Evolutionary conservation across 2,113 vertebrate species (phyloP), one percentile per base, ranked within the genome.

Genomic region (Thunnus maccoyii): DNA sequence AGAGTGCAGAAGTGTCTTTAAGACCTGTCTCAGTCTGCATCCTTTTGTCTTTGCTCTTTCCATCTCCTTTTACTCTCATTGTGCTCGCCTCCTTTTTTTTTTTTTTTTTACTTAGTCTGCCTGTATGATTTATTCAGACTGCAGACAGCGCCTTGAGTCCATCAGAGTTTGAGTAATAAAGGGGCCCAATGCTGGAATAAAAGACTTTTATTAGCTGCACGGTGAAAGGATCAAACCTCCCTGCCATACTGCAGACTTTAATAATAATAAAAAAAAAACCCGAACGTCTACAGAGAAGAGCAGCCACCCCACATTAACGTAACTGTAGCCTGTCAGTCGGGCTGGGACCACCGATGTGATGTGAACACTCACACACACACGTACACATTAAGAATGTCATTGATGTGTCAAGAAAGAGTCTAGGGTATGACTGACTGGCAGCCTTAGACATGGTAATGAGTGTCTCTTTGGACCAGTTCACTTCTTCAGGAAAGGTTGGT

Each of bases 401-500:
- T 74, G 78, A 32, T 62, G 30, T 77, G 83, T 75, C 73, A 54
- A 55, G 41, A 15, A 52, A 41, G 20, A 56, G 55, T 58, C 32
- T n/a, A 46, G 54, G 47, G 55, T 10, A 18, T 72, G 70, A 69
- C 41, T 72, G 70, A 69, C 41, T 83, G 76, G 22, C 80, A 74
- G 77, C 69, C 41, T 85, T 87, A 85, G 72, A 82, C 75, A 80
- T 77, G 68, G 14, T 72, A 72, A 83, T 83, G 52, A 22, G n/a
- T 7, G 48, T 73, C 22, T 75, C 72, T n/a, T 57, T 7, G 18
- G 76, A 58, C 61, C 72, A 76, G 61, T 27, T 78, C 60, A 50
- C 18, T 27, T 41, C 36, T 41, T 41, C 8, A 47, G 51, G 25
- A 52, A 82, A 63, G 70, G 61, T 44, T 36, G 47, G 17, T 47